phyloP scores from a whole-genome alignment of 2,797 vertebrate species.

The Sebastes taczanowskii region DNA sequence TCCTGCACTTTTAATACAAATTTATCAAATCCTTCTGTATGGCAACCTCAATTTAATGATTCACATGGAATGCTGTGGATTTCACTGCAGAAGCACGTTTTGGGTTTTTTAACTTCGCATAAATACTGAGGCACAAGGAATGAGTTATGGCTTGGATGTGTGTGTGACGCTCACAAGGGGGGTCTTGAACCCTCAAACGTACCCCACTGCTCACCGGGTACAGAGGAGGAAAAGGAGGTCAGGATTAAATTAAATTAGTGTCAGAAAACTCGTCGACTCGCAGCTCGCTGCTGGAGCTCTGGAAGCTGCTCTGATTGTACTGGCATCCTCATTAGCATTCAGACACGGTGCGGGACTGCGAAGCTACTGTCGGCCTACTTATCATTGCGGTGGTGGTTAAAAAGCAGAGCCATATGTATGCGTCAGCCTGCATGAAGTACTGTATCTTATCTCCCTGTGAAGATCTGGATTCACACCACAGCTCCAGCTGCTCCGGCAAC shows the following conservation, averaged over 20 bases:
- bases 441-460: conserved; percentile 56
- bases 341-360: conserved; percentile 52
- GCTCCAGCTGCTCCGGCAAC: conserved; percentile 45
- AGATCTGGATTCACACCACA: conserved; percentile 52
- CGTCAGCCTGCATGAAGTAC: conserved; percentile 53
- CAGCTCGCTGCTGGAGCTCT: conserved; percentile 41
- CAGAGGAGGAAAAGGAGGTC: conserved; percentile 40
- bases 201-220: conserved; percentile 17
- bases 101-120: not conserved
- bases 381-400: conserved; percentile 61
- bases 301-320: conserved; percentile 42
- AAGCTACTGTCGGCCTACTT: conserved; percentile 74
- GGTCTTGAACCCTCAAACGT: conserved; percentile 48
- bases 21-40: not conserved
- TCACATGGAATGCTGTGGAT: not conserved
- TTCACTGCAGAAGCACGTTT: not conserved
- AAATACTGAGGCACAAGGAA: not conserved
- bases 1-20: not conserved
- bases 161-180: conserved; percentile 4
- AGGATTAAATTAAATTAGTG: conserved; percentile 61
- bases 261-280: conserved; percentile 17
- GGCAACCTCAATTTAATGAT: not conserved
- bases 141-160: not conserved
- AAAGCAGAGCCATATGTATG: conserved; percentile 59
- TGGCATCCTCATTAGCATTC: conserved; percentile 73